These are phyloP conservation scores for Setipinna tenuifilis DNA, from an alignment of 2,797 vertebrate genomes.

Conservation along the genomic window DNA sequence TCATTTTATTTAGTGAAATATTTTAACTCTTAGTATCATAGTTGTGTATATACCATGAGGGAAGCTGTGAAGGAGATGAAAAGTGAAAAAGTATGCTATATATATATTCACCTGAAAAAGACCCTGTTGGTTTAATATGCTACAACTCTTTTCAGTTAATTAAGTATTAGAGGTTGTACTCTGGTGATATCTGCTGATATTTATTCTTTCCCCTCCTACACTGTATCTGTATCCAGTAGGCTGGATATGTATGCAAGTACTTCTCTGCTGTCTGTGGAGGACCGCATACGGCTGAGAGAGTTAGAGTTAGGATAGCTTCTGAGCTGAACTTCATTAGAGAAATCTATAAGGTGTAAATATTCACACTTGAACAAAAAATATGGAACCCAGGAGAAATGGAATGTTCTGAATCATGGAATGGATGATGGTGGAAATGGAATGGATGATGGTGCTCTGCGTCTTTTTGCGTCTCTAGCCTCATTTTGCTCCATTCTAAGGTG, in stretches of 20 bases:
- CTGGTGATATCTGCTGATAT: too few species aligned
- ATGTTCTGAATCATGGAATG: neutral
- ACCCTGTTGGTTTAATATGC: too few species aligned
- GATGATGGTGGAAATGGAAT: neutral
- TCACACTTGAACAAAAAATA: neutral
- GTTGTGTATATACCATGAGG: too few species aligned
- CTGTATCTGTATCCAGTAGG: too few species aligned
- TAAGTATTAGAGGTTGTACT: too few species aligned
- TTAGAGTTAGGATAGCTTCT: neutral
- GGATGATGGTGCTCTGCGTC: neutral
- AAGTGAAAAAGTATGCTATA: too few species aligned
- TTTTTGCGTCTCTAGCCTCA: neutral
- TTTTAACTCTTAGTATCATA: too few species aligned
- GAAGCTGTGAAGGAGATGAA: neutral
- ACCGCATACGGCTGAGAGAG: neutral
- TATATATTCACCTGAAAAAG: too few species aligned
- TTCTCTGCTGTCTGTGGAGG: neutral
- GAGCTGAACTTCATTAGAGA: neutral
- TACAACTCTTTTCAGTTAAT: too few species aligned
- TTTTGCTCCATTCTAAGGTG: neutral
- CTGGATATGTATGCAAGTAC: neutral
- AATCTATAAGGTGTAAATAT: neutral
- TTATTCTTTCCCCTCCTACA: too few species aligned
- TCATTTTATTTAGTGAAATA: constrained; percentile 10
- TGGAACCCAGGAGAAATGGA: neutral